phyloP scores from a whole-genome alignment of 2,888 invertebrate genomes.

The Lycaena phlaeas region DNA sequence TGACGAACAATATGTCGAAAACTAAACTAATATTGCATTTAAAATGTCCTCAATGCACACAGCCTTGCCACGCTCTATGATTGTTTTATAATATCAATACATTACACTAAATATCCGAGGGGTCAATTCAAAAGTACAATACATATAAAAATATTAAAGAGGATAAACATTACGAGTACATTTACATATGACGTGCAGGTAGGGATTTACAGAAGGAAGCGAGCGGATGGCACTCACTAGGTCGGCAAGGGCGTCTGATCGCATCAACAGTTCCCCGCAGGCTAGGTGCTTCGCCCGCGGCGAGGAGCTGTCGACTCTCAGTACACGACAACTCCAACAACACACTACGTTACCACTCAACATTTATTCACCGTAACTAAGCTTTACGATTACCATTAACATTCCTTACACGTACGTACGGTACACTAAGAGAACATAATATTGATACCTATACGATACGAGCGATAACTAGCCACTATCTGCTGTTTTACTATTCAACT shows the following conservation, averaged over 20 bases:
- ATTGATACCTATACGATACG: constrained; percentile 66
- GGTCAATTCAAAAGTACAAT: constrained; percentile 63
- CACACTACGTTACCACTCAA: constrained; percentile 71
- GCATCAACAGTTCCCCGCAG: constrained; percentile 27
- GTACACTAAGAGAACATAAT: constrained; percentile 69
- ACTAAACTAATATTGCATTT: constrained; percentile 69
- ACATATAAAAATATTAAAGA: constrained; percentile 66
- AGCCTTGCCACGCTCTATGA: constrained; percentile 81
- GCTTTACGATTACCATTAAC: constrained; percentile 65
- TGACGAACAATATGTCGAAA: constrained; percentile 59
- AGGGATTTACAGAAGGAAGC: constrained; percentile 43
- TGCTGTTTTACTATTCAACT: constrained; percentile 68
- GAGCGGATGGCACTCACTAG: constrained; percentile 40
- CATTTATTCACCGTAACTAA: constrained; percentile 67
- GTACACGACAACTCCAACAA: constrained; percentile 55
- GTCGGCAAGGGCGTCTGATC: constrained; percentile 24
- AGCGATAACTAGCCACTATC: constrained; percentile 73
- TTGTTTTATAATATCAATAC: constrained; percentile 56
- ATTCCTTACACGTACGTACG: constrained; percentile 60
- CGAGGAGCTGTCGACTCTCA: constrained; percentile 47
- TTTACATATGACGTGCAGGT: constrained; percentile 63
- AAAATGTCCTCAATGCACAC: constrained; percentile 77
- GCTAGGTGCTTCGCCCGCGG: constrained; percentile 23
- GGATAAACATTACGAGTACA: constrained; percentile 64
- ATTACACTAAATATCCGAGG: constrained; percentile 71